phyloP scores from a whole-genome alignment of 2,888 invertebrate species.

The Iselma pallidipennis region DNA sequence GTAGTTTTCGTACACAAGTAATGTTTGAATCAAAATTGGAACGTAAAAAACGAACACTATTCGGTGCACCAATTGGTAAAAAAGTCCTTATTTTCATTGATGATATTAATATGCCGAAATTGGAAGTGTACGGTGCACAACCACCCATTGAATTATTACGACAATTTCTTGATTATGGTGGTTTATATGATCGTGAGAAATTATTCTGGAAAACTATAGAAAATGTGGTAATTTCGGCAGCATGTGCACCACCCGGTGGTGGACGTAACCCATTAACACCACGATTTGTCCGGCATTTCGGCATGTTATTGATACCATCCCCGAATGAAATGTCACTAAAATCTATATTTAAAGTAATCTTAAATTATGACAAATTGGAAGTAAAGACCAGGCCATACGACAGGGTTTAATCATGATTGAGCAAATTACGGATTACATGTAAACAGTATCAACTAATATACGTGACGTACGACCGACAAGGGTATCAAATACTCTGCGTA shows the following conservation, averaged over 20 bases:
- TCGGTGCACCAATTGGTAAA: constrained; percentile 84
- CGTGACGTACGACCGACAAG: too few species aligned
- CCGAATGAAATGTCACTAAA: constrained; percentile 78
- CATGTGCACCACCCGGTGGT: constrained; percentile 91
- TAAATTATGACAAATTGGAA: too few species aligned
- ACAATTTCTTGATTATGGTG: constrained; percentile 76
- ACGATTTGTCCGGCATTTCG: constrained; percentile 86
- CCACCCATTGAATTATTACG: constrained; percentile 88
- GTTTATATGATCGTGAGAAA: constrained; percentile 86
- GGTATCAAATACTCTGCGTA: too few species aligned
- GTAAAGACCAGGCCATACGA: too few species aligned
- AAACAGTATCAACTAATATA: too few species aligned
- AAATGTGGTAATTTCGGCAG: constrained; percentile 79
- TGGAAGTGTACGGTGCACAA: constrained; percentile 87
- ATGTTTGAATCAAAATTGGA: constrained; percentile 86
- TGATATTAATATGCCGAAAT: constrained; percentile 89
- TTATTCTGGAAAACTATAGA: constrained; percentile 87
- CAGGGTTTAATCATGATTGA: too few species aligned
- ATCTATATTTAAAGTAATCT: constrained; percentile 74
- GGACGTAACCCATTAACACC: constrained; percentile 84
- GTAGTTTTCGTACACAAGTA: constrained; percentile 80
- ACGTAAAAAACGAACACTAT: constrained; percentile 74
- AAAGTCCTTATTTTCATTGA: constrained; percentile 85
- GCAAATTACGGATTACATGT: too few species aligned
- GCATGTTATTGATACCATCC: constrained; percentile 79